Evolutionary conservation across 2,113 vertebrate species (phyloP).

Genomic region (Illadopsis cleaveri): DNA sequence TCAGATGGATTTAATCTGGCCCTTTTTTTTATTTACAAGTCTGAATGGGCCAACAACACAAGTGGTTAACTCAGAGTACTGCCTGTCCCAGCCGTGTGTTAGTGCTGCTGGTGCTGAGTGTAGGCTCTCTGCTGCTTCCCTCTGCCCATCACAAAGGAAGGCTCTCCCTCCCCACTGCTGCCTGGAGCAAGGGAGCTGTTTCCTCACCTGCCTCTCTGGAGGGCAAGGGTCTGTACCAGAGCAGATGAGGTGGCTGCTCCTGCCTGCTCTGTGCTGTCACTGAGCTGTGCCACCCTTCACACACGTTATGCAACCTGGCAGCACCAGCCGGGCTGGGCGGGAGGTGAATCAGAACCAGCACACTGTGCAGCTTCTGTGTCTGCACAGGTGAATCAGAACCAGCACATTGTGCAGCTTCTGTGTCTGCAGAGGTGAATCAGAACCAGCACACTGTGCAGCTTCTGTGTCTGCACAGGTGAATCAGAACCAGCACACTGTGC

Average conservation of each 20-base stretch:
- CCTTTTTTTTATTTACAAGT: background rate
- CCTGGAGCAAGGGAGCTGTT: background rate
- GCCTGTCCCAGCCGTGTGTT: fast-evolving
- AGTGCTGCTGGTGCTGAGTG: fast-evolving
- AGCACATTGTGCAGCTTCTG: background rate
- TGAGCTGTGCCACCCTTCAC: background rate
- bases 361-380: background rate
- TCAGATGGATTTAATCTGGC: background rate
- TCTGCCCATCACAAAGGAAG: background rate
- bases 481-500: background rate
- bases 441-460: no score
- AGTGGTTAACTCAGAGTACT: background rate
- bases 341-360: background rate
- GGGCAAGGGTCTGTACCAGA: background rate
- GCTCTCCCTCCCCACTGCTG: background rate
- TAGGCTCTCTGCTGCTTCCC: background rate
- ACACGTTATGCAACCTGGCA: background rate
- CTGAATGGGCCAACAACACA: background rate
- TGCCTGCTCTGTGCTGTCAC: background rate
- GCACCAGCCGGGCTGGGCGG: background rate
- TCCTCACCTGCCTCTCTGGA: background rate
- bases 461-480: no score
- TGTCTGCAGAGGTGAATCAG: background rate
- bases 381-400: no score
- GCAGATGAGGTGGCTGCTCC: background rate